Base-by-base conservation (phyloP, 2,797 vertebrate genomes). In the Acanthurus tractus region DNA sequence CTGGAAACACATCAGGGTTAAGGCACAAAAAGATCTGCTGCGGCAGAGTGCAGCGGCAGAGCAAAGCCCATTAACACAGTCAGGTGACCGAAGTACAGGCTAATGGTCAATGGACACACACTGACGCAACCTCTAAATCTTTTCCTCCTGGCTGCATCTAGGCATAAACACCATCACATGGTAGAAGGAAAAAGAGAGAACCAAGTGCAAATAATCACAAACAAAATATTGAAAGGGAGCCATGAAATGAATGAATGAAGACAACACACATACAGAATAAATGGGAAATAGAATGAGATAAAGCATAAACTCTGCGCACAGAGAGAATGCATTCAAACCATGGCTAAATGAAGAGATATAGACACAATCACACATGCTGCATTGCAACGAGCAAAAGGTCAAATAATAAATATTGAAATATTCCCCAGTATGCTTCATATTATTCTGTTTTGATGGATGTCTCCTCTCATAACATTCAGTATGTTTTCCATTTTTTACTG, bases 111-210 rank as follows among this genome's bases (percentile, higher is more conserved):
- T 70, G 62, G 68, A 69, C 72, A 65, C 54, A 15, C 70, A 46
- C 79, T 88, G 92, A 89, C 40, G 78, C 82, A 90, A 81, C 70
- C 69, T 76, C 38, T 76, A 74, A 85, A 82, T 85, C 76, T 85
- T 76, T 82, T 86, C 65, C 88, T 57, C 76, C 69, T 79, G 42
- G 0, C 76, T 85, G 87, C 68, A 75, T 84, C 74, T 34, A 70
- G 57, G 18, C 77, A 76, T 89, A 89, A 92, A 91, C 86, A 90
- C 45, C 56, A 42, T 88, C 87, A 84, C 82, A 70, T 76, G 80
- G 57, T 23, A 1, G 29, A 36, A 15, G 6, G 42, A 55, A 74
- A 45, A 8, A 14, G 20, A 77, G 40, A 44, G n/a, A 7, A 6
- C 18, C 1, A 0, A 3, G 44, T 50, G 34, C 23, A 63, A 71